phyloP scores from a whole-genome alignment of 2,113 vertebrate species.

The Neodon shergylaensis region DNA sequence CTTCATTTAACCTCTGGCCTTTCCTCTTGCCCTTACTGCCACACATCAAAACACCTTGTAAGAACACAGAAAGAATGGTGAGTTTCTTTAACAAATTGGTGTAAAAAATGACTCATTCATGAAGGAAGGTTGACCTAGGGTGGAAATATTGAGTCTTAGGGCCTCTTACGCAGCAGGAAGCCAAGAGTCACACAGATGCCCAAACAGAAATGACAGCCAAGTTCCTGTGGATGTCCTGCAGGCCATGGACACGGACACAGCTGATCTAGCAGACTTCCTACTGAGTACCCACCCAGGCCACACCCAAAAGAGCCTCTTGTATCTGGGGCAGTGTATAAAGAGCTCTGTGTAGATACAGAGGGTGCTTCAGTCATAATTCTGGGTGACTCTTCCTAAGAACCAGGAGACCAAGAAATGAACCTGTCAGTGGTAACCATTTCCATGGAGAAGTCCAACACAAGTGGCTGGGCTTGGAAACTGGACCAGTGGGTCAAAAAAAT shows the following conservation, averaged over 20 bases:
- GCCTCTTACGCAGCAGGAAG: slow-evolving; percentile 19
- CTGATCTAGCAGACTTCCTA: not conserved
- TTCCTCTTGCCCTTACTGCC: not conserved
- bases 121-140: not conserved
- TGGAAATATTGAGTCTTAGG: not conserved
- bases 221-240: slow-evolving; percentile 6
- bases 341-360: not conserved
- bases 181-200: not conserved
- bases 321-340: no score
- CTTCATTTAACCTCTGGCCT: not conserved
- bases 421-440: not conserved
- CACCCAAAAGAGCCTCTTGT: not conserved
- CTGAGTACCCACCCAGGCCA: not conserved
- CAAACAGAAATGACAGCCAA: not conserved
- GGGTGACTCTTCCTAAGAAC: not conserved
- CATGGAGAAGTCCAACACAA: not conserved
- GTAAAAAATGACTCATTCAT: not conserved
- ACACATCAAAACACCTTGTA: not conserved
- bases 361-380: not conserved
- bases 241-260: not conserved
- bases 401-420: not conserved
- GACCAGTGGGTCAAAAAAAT: not conserved
- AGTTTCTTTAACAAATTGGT: not conserved
- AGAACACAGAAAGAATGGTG: not conserved
- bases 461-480: not conserved